Conservation (phyloP, 2,797 vertebrate genomes). For the Argyrosomus regius region DNA sequence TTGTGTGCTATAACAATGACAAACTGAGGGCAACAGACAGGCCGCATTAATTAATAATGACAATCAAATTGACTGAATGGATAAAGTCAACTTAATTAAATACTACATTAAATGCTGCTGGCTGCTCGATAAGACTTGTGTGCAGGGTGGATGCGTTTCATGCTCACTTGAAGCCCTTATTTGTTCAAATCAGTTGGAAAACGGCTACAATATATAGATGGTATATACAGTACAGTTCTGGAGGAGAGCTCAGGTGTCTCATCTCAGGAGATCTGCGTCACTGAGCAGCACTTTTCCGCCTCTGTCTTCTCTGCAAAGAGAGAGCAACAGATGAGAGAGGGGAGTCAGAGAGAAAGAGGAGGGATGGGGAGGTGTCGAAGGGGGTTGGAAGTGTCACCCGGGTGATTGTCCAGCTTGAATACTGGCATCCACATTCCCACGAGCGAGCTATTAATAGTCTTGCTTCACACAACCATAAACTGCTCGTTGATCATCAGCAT, state of each 20-base stretch:
- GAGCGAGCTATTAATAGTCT: constrained; percentile 48
- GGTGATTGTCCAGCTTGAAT: constrained; percentile 56
- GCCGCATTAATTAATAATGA: constrained; percentile 63
- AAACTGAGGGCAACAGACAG: constrained; percentile 42
- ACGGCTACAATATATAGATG: neutral
- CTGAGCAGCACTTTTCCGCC: constrained; percentile 13
- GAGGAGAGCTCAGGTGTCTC: constrained; percentile 22
- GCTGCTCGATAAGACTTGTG: constrained; percentile 5
- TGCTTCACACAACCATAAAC: constrained; percentile 33
- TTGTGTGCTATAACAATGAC: constrained; percentile 38
- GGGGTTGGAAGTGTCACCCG: constrained; percentile 52
- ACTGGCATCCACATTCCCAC: constrained; percentile 38
- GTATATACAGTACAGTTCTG: neutral
- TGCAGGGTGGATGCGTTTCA: constrained; percentile 16
- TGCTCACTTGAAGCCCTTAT: constrained; percentile 12
- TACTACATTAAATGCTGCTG: constrained; percentile 33
- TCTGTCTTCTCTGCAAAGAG: constrained; percentile 37
- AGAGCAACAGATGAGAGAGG: constrained; percentile 33
- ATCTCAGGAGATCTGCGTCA: constrained; percentile 34
- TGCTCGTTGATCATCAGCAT: constrained; percentile 35
- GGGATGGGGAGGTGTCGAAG: constrained; percentile 36
- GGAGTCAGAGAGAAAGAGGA: constrained; percentile 8
- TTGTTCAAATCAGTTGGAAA: neutral
- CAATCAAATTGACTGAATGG: constrained; percentile 49
- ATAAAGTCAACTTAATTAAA: constrained; percentile 51